Evolutionary conservation across 1,140 invertebrate species (phyloP).

Genomic region (Rhyacophila brunnea): DNA sequence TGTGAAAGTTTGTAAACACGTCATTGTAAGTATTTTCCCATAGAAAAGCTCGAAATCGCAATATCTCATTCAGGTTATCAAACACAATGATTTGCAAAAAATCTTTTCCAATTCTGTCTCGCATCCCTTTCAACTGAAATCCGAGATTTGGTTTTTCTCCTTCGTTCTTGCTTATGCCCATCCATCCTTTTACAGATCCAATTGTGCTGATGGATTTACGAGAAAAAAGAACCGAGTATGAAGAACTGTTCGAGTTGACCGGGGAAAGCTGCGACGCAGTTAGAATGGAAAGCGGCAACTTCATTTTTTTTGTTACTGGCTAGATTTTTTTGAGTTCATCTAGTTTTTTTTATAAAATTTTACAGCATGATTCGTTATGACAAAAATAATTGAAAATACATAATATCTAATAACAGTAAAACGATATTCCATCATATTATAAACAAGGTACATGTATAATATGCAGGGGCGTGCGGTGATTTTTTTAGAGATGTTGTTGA

Average conservation of each 20-base stretch:
- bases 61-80: slow-evolving; percentile 37
- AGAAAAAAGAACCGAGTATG: slow-evolving; percentile 9
- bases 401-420: too few relatives aligned
- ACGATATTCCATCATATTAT: too few relatives aligned
- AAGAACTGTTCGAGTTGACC: background rate
- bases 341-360: too few relatives aligned
- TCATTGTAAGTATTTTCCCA: background rate
- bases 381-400: too few relatives aligned
- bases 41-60: slow-evolving; percentile 4
- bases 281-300: background rate
- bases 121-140: slow-evolving; percentile 18
- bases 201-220: slow-evolving; percentile 25
- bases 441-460: too few relatives aligned
- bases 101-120: slow-evolving; percentile 31
- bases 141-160: slow-evolving; percentile 29
- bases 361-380: too few relatives aligned
- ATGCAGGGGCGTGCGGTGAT: too few relatives aligned
- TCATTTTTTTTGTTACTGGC: too few relatives aligned
- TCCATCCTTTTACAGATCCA: slow-evolving; percentile 32
- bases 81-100: slow-evolving; percentile 38
- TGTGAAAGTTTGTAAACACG: too few relatives aligned
- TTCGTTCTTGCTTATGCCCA: background rate
- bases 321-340: too few relatives aligned
- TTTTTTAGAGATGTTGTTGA: too few relatives aligned
- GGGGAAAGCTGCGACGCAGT: background rate